Base-by-base conservation (phyloP, 1,140 invertebrate genomes). In the Drosophila repletoides region DNA sequence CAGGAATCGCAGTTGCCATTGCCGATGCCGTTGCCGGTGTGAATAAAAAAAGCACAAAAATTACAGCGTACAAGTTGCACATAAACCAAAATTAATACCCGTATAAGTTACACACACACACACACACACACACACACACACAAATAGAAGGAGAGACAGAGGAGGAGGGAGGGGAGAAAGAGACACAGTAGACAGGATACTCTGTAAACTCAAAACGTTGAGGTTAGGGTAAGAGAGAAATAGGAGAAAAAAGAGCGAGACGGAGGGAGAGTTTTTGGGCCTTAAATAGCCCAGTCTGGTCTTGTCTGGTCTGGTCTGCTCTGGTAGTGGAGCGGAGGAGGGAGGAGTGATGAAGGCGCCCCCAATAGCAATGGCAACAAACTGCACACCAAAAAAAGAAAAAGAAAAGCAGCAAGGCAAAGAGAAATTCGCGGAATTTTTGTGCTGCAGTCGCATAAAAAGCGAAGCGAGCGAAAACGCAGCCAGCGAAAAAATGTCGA, bases 351-450 rank as follows among this genome's bases (percentile, higher is more conserved):
- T 15, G 41, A 38, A 43, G 29, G 55, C 51, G 49, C 29, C 59
- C 52, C 59, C 52, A 64, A 48, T 56, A 76, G 66, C 61, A 75
- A 76, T 65, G 69, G 55, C 36, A 55, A 72, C 56, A 60, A 70
- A 60, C 40, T 28, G 31, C 17, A 12, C 10, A 22, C 15, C 36
- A 59, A 24, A 60, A 41, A 9, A 28, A 5, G 5, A 15, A n/a
- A 15, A 41, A 12, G 10, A 52, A 26, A 15, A n/a, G 5, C 5
- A n/a, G 24, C 6, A 41, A 1, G 9, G 7, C 51, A 53, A 51
- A 29, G 64, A 70, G 68, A 84, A 84, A 86, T 84, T 86, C 79
- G 79, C 75, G 71, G 79, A 84, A 84, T 86, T 84, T n/a, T 80
- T 72, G 15, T 72, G 79, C 71, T 86, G 79, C 79, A 84, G 80